These are phyloP conservation scores for Pituophis catenifer DNA, from an alignment of 2,113 vertebrate genomes.

Conservation along the genomic window DNA sequence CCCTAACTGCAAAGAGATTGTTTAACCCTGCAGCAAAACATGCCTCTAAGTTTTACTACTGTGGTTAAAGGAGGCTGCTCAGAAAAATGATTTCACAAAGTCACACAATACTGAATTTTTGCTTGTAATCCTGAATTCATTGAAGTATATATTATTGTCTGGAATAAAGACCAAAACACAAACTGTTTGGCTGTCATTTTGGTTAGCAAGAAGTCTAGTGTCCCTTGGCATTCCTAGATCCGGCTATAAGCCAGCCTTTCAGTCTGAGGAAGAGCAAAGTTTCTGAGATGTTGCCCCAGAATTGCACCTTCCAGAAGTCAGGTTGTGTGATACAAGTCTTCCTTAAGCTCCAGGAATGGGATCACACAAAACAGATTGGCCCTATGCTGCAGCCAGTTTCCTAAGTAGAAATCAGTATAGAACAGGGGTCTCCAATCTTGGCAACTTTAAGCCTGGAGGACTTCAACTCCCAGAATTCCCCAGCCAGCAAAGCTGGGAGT, in stretches of 20 bases:
- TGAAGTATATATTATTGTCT: neutral
- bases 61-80: neutral
- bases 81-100: neutral
- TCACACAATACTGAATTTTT: neutral
- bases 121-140: neutral
- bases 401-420: neutral
- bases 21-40: neutral
- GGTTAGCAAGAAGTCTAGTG: neutral
- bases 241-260: neutral
- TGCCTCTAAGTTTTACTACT: neutral
- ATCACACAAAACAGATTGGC: neutral
- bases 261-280: neutral
- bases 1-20: neutral
- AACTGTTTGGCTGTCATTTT: neutral
- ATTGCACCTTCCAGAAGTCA: neutral
- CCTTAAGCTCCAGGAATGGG: neutral
- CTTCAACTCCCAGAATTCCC: too few species aligned
- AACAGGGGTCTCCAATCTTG: neutral
- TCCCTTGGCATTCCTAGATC: neutral
- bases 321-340: neutral
- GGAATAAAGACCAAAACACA: neutral
- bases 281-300: neutral
- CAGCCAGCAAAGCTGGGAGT: too few species aligned
- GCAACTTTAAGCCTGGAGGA: too few species aligned
- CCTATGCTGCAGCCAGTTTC: neutral